Conservation (phyloP, 2,888 invertebrate genomes). For the Tenthredo amoena region DNA sequence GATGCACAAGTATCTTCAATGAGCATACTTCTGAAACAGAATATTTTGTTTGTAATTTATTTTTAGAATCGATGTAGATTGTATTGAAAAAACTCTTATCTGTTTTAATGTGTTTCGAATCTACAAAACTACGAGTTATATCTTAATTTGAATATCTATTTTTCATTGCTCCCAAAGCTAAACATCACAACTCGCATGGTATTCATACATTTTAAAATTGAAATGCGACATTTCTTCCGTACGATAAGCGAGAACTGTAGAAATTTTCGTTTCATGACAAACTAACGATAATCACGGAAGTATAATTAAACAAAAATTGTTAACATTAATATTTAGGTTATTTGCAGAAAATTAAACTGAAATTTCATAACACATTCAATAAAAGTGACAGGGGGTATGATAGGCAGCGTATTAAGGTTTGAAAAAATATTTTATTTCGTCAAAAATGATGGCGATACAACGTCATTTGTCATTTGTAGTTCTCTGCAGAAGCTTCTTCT, state of each 20-base stretch:
- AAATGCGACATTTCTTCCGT: neutral
- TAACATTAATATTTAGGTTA: neutral
- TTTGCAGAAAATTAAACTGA: neutral
- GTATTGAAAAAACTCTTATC: neutral
- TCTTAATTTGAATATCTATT: neutral
- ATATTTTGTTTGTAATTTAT: neutral
- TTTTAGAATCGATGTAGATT: neutral
- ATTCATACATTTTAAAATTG: neutral
- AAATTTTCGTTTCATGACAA: neutral
- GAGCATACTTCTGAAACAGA: neutral
- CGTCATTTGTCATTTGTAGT: neutral
- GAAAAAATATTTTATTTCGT: conserved; percentile 9
- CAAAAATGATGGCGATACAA: conserved; percentile 9
- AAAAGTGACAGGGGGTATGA: neutral
- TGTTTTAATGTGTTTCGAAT: neutral
- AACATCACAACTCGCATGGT: neutral
- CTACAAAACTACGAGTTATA: neutral
- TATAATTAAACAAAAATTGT: neutral
- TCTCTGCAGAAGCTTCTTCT: neutral
- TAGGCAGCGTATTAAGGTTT: neutral
- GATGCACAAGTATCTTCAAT: neutral
- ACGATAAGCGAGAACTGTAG: neutral
- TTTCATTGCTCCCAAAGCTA: neutral
- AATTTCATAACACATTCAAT: neutral
- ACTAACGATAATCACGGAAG: neutral